phyloP scores from a whole-genome alignment of 1,140 invertebrate genomes.

The Radopholus similis region DNA sequence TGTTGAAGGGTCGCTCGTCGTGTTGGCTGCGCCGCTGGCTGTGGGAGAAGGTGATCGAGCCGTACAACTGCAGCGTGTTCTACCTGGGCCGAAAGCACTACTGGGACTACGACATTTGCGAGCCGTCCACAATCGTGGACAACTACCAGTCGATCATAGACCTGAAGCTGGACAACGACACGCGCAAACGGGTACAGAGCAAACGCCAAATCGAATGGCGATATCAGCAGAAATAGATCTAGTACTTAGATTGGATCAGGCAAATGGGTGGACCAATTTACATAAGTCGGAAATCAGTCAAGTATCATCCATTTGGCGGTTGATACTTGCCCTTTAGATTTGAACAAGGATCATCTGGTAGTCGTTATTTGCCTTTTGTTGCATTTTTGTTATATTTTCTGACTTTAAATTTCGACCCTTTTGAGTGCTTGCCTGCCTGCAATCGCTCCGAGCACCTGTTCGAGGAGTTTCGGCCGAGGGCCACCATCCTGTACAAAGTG shows the following conservation, averaged over 20 bases:
- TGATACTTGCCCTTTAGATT: too few species aligned
- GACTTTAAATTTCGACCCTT: background rate
- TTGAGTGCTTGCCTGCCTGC: constrained; percentile 5
- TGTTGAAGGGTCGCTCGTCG: background rate
- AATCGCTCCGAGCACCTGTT: constrained; percentile 5
- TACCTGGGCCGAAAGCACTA: constrained; percentile 30
- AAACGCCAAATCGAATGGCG: background rate
- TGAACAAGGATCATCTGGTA: too few species aligned
- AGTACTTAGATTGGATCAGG: too few species aligned
- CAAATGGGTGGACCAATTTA: too few species aligned
- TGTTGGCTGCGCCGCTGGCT: constrained; percentile 35
- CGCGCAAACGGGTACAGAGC: background rate
- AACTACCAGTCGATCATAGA: constrained; percentile 10
- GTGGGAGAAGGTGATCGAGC: constrained; percentile 44
- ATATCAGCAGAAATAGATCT: too few species aligned
- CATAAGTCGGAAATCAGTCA: too few species aligned
- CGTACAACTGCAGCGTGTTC: constrained; percentile 53
- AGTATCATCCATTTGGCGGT: too few species aligned
- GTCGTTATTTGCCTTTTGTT: too few species aligned
- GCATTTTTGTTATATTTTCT: background rate
- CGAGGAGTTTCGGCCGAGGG: background rate
- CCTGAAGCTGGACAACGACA: constrained; percentile 2
- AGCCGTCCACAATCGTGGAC: constrained; percentile 35
- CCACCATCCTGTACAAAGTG: background rate
- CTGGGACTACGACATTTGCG: constrained; percentile 25